These are phyloP conservation scores for Gonatopus flavifemur DNA, from an alignment of 1,140 invertebrate species.

Conservation along the genomic window DNA sequence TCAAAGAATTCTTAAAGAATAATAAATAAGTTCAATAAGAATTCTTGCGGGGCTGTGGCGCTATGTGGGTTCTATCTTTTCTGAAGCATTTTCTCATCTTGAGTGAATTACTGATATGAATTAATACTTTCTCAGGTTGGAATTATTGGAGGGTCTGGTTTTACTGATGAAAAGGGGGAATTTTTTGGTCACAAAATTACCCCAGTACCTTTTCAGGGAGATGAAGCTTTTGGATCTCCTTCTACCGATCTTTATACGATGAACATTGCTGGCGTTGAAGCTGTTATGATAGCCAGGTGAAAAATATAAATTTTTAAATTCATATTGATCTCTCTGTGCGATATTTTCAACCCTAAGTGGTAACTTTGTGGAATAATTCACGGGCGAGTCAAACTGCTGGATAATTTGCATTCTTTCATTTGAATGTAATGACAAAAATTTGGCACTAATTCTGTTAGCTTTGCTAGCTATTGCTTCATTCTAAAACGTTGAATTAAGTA, in stretches of 20 bases:
- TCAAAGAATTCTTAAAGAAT: too few species aligned
- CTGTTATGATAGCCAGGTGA: conserved; percentile 79
- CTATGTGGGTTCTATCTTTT: too few species aligned
- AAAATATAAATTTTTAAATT: neutral
- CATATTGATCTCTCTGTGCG: neutral
- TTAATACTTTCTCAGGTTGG: conserved; percentile 80
- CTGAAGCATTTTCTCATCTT: too few species aligned
- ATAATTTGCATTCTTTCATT: too few species aligned
- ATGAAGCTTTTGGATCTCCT: conserved; percentile 76
- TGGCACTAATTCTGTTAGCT: too few species aligned
- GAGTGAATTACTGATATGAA: too few species aligned
- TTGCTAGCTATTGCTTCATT: neutral
- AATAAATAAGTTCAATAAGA: too few species aligned
- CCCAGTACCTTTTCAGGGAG: conserved; percentile 51
- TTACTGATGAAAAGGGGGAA: conserved; percentile 75
- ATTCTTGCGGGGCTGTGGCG: too few species aligned
- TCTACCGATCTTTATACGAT: conserved; percentile 77
- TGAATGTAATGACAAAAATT: too few species aligned
- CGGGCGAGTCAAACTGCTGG: too few species aligned
- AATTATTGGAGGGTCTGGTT: conserved; percentile 93
- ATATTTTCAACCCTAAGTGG: neutral
- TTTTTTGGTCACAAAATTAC: conserved; percentile 71
- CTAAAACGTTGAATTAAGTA: neutral
- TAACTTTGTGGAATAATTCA: too few species aligned
- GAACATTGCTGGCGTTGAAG: conserved; percentile 74